phyloP scores from a whole-genome alignment of 2,797 vertebrate genomes.

The Sebastes cheni region DNA sequence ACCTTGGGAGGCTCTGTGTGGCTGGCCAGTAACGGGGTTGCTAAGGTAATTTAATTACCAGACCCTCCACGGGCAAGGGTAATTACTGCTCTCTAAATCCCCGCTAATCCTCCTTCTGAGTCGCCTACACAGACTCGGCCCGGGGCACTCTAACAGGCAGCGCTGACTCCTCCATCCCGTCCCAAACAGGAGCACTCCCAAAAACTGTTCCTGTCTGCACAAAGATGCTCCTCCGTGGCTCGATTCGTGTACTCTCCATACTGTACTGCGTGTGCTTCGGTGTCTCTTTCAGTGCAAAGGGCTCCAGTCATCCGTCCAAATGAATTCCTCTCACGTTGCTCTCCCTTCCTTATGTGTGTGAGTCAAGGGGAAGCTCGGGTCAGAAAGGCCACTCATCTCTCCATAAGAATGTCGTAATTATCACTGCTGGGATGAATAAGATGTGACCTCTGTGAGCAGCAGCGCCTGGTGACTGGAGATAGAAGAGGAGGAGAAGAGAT shows the following conservation, averaged over 20 bases:
- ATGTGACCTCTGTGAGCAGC: constrained; percentile 51
- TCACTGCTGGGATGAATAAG: constrained; percentile 48
- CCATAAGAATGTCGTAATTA: constrained; percentile 69
- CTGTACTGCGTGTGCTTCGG: background rate
- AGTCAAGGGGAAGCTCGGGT: constrained; percentile 50
- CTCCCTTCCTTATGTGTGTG: background rate
- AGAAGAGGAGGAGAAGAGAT: constrained; percentile 4
- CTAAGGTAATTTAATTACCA: constrained; percentile 83
- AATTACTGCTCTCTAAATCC: constrained; percentile 82
- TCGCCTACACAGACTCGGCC: constrained; percentile 55
- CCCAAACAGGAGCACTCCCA: constrained; percentile 24
- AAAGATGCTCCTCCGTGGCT: background rate
- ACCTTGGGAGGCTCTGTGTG: constrained; percentile 56
- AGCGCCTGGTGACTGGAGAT: constrained; percentile 22
- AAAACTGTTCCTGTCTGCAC: background rate
- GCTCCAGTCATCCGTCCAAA: constrained; percentile 1
- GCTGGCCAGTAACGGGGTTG: constrained; percentile 58
- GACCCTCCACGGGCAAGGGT: constrained; percentile 68
- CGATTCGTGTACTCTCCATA: background rate
- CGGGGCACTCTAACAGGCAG: constrained; percentile 34
- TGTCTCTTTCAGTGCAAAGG: background rate
- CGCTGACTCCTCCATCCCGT: constrained; percentile 39
- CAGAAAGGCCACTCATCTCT: constrained; percentile 58
- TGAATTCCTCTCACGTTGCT: constrained; percentile 48
- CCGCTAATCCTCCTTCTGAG: constrained; percentile 77